Conservation (phyloP, 1,140 invertebrate genomes). For the Meloidogyne floridensis region DNA sequence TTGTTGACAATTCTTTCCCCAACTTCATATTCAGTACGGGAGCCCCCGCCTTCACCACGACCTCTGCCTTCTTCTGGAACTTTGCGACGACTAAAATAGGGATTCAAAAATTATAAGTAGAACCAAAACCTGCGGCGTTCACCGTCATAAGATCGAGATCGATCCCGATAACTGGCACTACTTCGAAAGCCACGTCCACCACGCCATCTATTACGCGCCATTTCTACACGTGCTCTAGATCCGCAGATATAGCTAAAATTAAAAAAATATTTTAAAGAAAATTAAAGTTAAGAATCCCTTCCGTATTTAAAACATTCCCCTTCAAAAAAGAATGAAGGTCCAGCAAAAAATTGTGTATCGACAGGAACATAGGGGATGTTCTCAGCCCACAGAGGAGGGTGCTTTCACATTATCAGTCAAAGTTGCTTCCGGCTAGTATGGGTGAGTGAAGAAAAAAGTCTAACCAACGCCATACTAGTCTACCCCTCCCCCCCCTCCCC, state of each 20-base stretch:
- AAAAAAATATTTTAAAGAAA: not conserved
- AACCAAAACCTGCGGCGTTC: constrained; percentile 11
- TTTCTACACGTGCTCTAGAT: constrained; percentile 61
- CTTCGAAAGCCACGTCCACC: constrained; percentile 23
- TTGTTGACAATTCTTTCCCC: not conserved
- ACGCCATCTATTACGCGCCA: constrained; percentile 55
- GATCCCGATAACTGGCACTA: constrained; percentile 38
- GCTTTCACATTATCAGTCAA: no score
- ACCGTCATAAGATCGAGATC: not conserved
- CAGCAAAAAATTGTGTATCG: no score
- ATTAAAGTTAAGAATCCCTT: no score
- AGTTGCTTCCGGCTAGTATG: no score
- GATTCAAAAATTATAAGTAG: not conserved
- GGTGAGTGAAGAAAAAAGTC: no score
- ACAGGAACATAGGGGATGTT: no score
- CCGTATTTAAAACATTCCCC: no score
- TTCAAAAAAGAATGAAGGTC: no score
- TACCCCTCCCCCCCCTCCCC: no score
- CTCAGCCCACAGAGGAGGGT: no score
- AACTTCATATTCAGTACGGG: no score
- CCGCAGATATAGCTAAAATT: constrained; percentile 63
- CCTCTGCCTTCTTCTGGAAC: not conserved
- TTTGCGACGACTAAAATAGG: not conserved
- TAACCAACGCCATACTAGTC: no score
- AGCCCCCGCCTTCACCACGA: not conserved